These are phyloP conservation scores for Pituophis catenifer DNA, from an alignment of 2,113 vertebrate genomes.

Conservation along the genomic window DNA sequence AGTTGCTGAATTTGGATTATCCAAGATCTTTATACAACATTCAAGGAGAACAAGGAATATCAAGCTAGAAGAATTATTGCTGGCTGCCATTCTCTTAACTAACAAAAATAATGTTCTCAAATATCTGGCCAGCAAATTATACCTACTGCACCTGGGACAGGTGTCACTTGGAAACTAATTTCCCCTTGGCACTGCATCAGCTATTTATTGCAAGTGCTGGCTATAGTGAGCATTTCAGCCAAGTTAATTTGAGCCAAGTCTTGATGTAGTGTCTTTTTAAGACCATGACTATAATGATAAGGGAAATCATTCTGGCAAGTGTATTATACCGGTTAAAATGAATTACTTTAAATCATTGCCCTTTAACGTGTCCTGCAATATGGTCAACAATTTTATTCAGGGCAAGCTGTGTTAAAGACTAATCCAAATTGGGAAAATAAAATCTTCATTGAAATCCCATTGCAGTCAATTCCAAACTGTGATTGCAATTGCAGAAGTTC, in stretches of 20 bases:
- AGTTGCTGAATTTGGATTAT: background rate
- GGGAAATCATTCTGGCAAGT: conserved; percentile 54
- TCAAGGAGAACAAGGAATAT: background rate
- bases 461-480: conserved; percentile 1
- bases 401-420: conserved; percentile 2
- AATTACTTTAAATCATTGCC: conserved; percentile 61
- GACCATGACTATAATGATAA: conserved; percentile 49
- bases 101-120: conserved; percentile 16
- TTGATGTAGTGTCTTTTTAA: conserved; percentile 52
- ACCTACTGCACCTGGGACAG: conserved; percentile 7
- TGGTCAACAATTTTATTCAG: conserved; percentile 52
- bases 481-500: background rate
- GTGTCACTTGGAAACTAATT: conserved; percentile 28
- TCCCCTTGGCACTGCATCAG: conserved; percentile 5
- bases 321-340: conserved; percentile 59
- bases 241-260: conserved; percentile 47
- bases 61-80: background rate
- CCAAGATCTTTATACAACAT: background rate
- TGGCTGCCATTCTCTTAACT: background rate
- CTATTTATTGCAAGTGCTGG: conserved; percentile 41
- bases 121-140: background rate
- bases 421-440: background rate
- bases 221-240: conserved; percentile 15
- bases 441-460: background rate
- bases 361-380: conserved; percentile 41